Base-by-base conservation (phyloP, 2,797 vertebrate species). In the Tangara arthus region DNA sequence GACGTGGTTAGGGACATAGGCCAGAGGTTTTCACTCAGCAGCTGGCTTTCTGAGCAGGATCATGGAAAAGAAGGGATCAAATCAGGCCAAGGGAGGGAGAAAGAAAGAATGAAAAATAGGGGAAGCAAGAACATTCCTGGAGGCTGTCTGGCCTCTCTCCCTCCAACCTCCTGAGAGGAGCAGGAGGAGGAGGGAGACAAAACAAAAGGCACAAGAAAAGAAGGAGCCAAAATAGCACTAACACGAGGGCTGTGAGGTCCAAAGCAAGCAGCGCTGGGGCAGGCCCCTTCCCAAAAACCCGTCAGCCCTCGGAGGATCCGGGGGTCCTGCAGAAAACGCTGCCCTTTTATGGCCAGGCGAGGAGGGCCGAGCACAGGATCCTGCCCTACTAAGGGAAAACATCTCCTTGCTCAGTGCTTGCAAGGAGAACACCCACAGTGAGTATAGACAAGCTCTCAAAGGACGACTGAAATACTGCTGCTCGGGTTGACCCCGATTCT, bases 371-470 rank as follows among this genome's bases (percentile, higher is more conserved):
- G 79, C 16, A 0, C 23, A 1, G 88, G 85, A 90, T 82, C 92
- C 86, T 96, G 90, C 55, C 95, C 96, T 96, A 89, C 95, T 93
- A 95, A 95, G 96, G 96, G 89, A 95, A 96, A 96, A 24, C 86
- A 10, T 57, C 88, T 93, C 82, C 88, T 3, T 3, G 2, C 79
- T 78, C 42, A 2, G 80, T 5, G 80, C 21, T 12, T 37, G 77
- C 61, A 8, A 41, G 1, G 15, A 96, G 96, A 96, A 96, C 96
- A 96, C 96, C 95, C 96, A 96, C 95, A 15, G 91, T 37, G 77
- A 91, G 76, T 2, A 61, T 2, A 64, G 93, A 61, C 41, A 6
- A n/a, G 80, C 93, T 93, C 88, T 86, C 90, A 86, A 19, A 81
- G 90, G 88, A 63, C 4, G 2, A 9, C 88, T 81, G 57, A 71